A percentile compares a stretch with the other conserved stretches of the same genome.
Conservation (phyloP, 92 coral and sea anemone species). For the Porites evermanni region DNA sequence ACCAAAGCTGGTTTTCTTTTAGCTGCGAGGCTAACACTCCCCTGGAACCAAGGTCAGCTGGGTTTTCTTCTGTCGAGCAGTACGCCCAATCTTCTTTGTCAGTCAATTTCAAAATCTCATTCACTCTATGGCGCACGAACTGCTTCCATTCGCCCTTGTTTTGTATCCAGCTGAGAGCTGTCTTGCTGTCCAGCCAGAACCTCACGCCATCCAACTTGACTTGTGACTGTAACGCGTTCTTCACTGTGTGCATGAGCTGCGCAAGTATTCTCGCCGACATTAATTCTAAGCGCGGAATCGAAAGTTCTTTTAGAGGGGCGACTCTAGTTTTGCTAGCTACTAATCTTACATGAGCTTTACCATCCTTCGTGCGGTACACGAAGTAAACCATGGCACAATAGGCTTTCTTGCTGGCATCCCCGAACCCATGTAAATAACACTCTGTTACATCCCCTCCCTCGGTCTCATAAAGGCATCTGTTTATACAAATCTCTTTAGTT, state of each 20-base stretch:
- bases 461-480: constrained; percentile 36
- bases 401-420: constrained; percentile 53
- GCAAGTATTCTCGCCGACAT: constrained; percentile 36
- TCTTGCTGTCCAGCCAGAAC: too few species aligned
- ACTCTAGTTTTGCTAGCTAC: constrained; percentile 15
- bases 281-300: constrained; percentile 36
- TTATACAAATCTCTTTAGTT: constrained; percentile 26
- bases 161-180: too few species aligned
- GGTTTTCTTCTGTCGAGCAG: neutral
- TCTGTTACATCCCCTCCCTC: constrained; percentile 20
- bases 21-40: constrained; percentile 50
- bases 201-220: neutral
- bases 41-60: constrained; percentile 63
- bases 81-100: too few species aligned
- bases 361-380: constrained; percentile 33
- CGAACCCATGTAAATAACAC: constrained; percentile 62
- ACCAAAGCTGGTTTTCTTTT: constrained; percentile 46
- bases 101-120: too few species aligned
- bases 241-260: constrained; percentile 42
- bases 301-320: constrained; percentile 19
- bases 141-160: too few species aligned
- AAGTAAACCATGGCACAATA: constrained; percentile 59
- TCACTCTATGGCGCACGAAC: too few species aligned
- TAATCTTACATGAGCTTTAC: constrained; percentile 39
- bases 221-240: constrained; percentile 39